Base-by-base conservation (phyloP, 1,140 invertebrate genomes). In the Episyrphus balteatus region DNA sequence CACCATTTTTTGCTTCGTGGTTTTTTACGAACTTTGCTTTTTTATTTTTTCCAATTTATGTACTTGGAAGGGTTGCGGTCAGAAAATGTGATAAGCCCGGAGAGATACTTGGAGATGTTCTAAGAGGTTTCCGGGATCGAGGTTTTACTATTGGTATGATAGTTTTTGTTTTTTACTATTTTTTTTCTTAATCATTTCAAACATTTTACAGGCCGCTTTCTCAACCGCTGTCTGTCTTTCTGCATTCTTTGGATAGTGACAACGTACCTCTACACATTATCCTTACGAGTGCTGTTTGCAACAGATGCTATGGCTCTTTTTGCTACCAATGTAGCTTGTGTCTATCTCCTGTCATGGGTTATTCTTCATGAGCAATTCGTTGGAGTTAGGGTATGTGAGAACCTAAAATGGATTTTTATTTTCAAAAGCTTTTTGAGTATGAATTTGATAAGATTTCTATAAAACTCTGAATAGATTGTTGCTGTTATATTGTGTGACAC, bases 341-440 rank as follows among this genome's bases (percentile, higher is more conserved):
- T 92, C 46, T 97, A 96, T 68, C 73, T 96, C 9, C 74, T 97
- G 3, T 94, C 91, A 1, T 96, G 92, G 92, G 92, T 95, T 42
- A 90, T 96, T 56, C 73, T 96, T 36, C 92, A 96, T 62, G 88
- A 96, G 61, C 90, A 96, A 66, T 97, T 96, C 71, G 91, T 96
- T 46, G 92, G 92, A 40, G 84, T 95, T 13, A 75, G 92, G 73
- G 92, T 97, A 72, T 84, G 83, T 77, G 52, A 12, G 15, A 9
- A 26, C 15, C 9, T 26, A 26, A 26, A 5, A 26, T n/a, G n/a
- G n/a, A n/a, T n/a, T n/a, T n/a, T n/a, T n/a, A n/a, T n/a, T n/a
- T n/a, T n/a, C n/a, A n/a, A n/a, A n/a, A n/a, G n/a, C n/a, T n/a
- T n/a, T n/a, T n/a, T n/a, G n/a, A n/a, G n/a, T 26, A 26, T 26